Evolutionary conservation across 2,888 invertebrate genomes (phyloP).

Genomic region (Drosophila affinis): DNA sequence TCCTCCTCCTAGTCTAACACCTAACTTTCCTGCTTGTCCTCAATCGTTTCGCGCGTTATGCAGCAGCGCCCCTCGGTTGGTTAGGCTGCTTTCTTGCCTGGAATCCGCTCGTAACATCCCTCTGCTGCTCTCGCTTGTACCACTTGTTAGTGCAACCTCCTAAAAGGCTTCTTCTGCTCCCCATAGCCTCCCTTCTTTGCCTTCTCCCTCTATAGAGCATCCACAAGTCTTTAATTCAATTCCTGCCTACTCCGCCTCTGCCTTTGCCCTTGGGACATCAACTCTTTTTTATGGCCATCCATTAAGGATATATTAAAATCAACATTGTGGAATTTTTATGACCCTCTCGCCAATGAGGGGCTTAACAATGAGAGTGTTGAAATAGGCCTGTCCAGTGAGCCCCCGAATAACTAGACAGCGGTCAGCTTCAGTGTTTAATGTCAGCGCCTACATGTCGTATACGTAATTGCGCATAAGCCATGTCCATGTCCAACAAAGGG

Average conservation of each 20-base stretch:
- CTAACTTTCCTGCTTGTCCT: too few species aligned
- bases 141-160: too few species aligned
- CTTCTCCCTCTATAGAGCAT: conserved; percentile 4
- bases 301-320: conserved; percentile 71
- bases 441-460: conserved; percentile 50
- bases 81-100: too few species aligned
- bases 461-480: conserved; percentile 58
- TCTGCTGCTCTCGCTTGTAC: too few species aligned
- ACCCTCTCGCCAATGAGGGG: conserved; percentile 31
- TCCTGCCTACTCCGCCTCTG: too few species aligned
- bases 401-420: conserved; percentile 28
- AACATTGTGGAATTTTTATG: conserved; percentile 72
- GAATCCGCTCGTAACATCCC: too few species aligned
- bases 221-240: conserved; percentile 1
- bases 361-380: conserved; percentile 20
- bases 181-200: background rate
- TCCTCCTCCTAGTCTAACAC: too few species aligned
- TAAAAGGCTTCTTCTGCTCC: too few species aligned
- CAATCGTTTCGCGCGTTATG: too few species aligned
- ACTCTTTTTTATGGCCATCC: conserved; percentile 59
- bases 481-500: conserved; percentile 26
- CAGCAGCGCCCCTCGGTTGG: too few species aligned
- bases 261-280: too few species aligned
- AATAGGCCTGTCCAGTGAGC: conserved; percentile 14
- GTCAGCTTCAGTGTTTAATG: conserved; percentile 33